Evolutionary conservation across 30 jellyfish, hydroid and myxozoan genomes (phyloP), one percentile per base, ranked within the genome.

Genomic region (Chrysaora quinquecirrha): DNA sequence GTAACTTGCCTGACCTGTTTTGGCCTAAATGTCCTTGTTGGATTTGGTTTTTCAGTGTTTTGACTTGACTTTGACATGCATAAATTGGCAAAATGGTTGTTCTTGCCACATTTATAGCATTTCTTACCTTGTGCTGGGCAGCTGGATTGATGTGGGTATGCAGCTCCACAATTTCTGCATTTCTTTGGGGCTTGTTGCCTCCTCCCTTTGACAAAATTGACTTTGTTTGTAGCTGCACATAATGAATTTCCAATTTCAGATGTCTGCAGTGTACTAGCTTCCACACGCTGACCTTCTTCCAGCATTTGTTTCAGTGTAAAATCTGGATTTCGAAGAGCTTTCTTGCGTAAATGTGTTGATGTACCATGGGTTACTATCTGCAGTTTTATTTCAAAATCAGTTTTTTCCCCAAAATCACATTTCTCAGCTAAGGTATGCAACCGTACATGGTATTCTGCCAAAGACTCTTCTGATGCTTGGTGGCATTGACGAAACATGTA

Each of bases 331-430:
- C 76, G 19, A 6, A 75, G 28, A 48, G 76, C 87, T 75, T 50
- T 75, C 77, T 75, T 75, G n/a, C 60, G 48, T 18, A 75, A 25
- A 21, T 77, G 77, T 48, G 73, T 30, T 75, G 87, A 75, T 35
- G 77, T 14, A 27, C 87, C 87, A 48, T 50, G 60, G 11, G 61
- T 75, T 3, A 75, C 77, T 27, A 75, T 48, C 50, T 75, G 87
- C 43, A 48, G 29, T 7, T 27, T 4, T 7, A 75, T 75, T 46
- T 72, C 84, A 38, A 46, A 34, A 65, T 70, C 82, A 34, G 28
- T 72, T 72, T 52, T 43, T 75, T 75, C 87, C 56, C 77, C 87
- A 50, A 75, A 75, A 3, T 75, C 87, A 49, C 87, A 75, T 25
- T 35, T 77, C 25, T 29, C 1, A 27, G 87, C 76, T 50, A 75